Percentiles rank a stretch among this genome's conserved stretches.
phyloP scores from a whole-genome alignment of 2,113 vertebrate species.

The Heterotis niloticus region DNA sequence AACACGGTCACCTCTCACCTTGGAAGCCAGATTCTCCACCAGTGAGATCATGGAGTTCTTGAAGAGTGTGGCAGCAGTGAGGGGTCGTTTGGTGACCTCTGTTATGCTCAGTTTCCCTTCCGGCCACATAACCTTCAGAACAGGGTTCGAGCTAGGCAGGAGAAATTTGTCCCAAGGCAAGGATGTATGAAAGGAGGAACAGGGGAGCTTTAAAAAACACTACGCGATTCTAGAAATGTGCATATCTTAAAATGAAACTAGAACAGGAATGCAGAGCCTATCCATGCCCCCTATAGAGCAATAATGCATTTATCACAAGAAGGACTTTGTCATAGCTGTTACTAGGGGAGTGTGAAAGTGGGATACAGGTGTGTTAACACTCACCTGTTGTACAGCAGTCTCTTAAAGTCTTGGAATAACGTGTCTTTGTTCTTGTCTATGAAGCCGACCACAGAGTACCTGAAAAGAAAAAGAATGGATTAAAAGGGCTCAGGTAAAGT shows the following conservation, averaged over 20 bases:
- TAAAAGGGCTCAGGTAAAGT: background rate
- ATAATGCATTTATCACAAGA: too few species aligned
- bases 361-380: slow-evolving; percentile 21
- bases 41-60: slow-evolving; percentile 96
- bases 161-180: background rate
- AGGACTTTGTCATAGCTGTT: too few species aligned
- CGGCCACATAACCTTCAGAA: slow-evolving; percentile 94
- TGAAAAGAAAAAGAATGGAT: slow-evolving; percentile 40
- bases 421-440: slow-evolving; percentile 99
- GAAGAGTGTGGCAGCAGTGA: slow-evolving; percentile 89
- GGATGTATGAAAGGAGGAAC: slow-evolving; percentile 9
- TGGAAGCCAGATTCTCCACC: slow-evolving; percentile 91
- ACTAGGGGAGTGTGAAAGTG: background rate
- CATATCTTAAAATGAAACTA: background rate
- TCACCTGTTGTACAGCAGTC: slow-evolving; percentile 97
- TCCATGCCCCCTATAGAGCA: too few species aligned
- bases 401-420: slow-evolving; percentile 98
- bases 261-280: background rate
- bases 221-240: too few species aligned
- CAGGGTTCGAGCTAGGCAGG: slow-evolving; percentile 77
- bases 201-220: background rate
- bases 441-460: slow-evolving; percentile 90
- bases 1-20: slow-evolving; percentile 66
- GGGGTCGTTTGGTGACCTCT: slow-evolving; percentile 91
- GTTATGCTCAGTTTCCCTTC: slow-evolving; percentile 96